Percentiles rank a stretch among this genome's conserved stretches.
Evolutionary conservation across 2,797 vertebrate genomes (phyloP).

Genomic region (Xenentodon cancila): DNA sequence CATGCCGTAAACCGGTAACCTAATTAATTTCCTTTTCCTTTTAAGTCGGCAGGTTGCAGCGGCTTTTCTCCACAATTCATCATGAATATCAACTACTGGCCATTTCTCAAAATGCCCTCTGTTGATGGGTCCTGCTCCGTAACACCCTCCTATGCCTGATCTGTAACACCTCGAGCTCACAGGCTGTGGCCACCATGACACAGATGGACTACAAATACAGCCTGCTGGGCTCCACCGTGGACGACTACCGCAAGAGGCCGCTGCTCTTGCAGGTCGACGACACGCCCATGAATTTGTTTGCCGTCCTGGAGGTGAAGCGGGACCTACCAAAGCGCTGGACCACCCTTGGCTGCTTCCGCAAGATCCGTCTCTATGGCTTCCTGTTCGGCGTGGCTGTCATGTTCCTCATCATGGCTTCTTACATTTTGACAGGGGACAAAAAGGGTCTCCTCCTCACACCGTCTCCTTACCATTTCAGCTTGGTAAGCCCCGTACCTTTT

Average conservation of each 20-base stretch:
- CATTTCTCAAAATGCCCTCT: constrained; percentile 3
- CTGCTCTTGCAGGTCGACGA: constrained; percentile 79
- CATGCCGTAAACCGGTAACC: neutral
- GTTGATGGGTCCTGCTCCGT: constrained; percentile 20
- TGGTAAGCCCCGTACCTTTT: constrained; percentile 81
- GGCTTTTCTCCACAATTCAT: constrained; percentile 44
- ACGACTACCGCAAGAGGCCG: constrained; percentile 74
- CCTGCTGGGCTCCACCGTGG: constrained; percentile 68
- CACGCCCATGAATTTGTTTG: constrained; percentile 88
- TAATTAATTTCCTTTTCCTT: neutral
- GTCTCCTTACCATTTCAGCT: constrained; percentile 86
- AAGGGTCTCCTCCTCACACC: constrained; percentile 86
- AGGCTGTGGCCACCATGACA: constrained; percentile 60
- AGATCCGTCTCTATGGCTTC: constrained; percentile 87
- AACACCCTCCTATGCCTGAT: constrained; percentile 43
- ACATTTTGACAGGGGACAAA: constrained; percentile 89
- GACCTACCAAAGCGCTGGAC: constrained; percentile 77
- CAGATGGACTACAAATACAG: constrained; percentile 80
- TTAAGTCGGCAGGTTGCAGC: constrained; percentile 30
- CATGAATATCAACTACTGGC: constrained; percentile 54
- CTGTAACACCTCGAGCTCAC: constrained; percentile 30
- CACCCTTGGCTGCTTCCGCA: constrained; percentile 77
- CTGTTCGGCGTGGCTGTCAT: constrained; percentile 86
- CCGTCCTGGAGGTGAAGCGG: constrained; percentile 87
- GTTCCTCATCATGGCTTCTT: constrained; percentile 91